phyloP scores from a whole-genome alignment of 1,140 invertebrate species.

The Cylas formicarius region DNA sequence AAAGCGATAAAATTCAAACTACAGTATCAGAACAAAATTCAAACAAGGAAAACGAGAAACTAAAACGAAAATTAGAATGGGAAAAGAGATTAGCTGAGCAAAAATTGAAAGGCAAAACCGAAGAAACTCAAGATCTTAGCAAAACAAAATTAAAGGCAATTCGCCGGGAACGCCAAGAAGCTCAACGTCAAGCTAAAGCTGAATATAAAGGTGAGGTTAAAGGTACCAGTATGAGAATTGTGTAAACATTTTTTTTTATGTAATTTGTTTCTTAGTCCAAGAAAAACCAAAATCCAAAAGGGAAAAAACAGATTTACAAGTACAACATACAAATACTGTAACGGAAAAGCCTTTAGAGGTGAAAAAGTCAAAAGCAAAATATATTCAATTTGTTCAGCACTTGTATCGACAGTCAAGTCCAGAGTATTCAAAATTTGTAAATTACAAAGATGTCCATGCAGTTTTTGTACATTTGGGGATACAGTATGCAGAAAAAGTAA shows the following conservation, averaged over 20 bases:
- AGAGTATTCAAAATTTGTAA: conserved; percentile 26
- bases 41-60: no score
- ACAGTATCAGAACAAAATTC: no score
- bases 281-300: no score
- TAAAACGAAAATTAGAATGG: conserved; percentile 32
- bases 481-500: conserved; percentile 66
- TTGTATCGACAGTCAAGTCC: conserved; percentile 45
- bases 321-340: conserved; percentile 28
- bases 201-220: no score
- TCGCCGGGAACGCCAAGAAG: conserved; percentile 72
- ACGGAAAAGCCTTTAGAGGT: conserved; percentile 19
- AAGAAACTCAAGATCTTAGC: conserved; percentile 39
- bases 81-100: conserved; percentile 29
- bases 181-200: conserved; percentile 61
- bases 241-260: no score
- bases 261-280: no score
- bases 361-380: conserved; percentile 40
- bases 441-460: conserved; percentile 56
- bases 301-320: not conserved
- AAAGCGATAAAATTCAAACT: no score
- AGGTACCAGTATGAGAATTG: no score
- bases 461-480: conserved; percentile 69
- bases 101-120: conserved; percentile 17
- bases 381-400: conserved; percentile 66
- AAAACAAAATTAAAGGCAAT: conserved; percentile 71